phyloP scores from a whole-genome alignment of 2,888 invertebrate species.

The Thymelicus lineola region DNA sequence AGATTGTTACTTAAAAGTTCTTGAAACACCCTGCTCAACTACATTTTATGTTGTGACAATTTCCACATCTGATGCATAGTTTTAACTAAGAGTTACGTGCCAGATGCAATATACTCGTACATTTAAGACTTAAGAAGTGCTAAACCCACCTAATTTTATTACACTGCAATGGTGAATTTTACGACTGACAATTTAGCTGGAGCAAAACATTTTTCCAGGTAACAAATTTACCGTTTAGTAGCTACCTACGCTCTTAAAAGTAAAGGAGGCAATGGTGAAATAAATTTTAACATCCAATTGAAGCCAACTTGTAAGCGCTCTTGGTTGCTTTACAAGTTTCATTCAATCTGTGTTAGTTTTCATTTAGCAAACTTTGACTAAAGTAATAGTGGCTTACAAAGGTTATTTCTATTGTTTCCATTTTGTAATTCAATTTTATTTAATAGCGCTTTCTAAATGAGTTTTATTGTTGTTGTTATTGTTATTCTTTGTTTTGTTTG shows the following conservation, averaged over 20 bases:
- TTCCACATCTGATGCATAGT: background rate
- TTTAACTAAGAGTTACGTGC: background rate
- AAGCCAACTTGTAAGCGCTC: slow-evolving; percentile 21
- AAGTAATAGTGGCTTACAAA: background rate
- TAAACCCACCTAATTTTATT: slow-evolving; percentile 1
- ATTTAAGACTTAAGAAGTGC: slow-evolving; percentile 3
- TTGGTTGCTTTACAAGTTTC: slow-evolving; percentile 12
- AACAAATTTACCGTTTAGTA: slow-evolving; percentile 25
- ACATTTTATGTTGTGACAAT: too few relatives aligned
- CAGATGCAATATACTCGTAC: background rate
- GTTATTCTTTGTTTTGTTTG: too few relatives aligned
- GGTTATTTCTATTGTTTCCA: background rate
- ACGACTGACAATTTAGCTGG: slow-evolving; percentile 19
- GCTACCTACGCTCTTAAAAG: slow-evolving; percentile 18
- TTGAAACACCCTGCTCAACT: too few relatives aligned
- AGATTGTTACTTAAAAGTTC: too few relatives aligned
- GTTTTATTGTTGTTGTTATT: too few relatives aligned
- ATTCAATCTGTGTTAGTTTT: slow-evolving; percentile 19
- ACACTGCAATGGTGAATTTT: slow-evolving; percentile 19
- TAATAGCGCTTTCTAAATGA: too few relatives aligned
- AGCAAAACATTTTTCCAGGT: slow-evolving; percentile 20
- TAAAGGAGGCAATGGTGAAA: slow-evolving; percentile 8
- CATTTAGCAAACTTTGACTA: background rate
- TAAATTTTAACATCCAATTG: slow-evolving; percentile 30
- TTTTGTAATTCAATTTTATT: background rate